Evolutionary conservation across 2,113 vertebrate species (phyloP).

Genomic region (Seriola aureovittata): DNA sequence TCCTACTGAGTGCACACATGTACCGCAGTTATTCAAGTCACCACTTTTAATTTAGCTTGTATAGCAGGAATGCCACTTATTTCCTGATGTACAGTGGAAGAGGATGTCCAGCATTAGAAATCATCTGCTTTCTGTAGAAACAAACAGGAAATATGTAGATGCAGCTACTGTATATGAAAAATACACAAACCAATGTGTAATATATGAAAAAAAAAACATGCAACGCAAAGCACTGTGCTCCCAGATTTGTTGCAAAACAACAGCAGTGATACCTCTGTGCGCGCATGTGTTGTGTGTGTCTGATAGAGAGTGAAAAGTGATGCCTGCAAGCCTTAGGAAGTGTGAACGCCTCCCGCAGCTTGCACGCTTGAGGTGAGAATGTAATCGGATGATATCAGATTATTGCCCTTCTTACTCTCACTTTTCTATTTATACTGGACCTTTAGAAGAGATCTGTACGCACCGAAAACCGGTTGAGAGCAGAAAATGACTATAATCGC

Average conservation of each 20-base stretch:
- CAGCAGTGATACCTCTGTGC: not conserved
- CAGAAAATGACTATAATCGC: not conserved
- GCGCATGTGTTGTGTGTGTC: not conserved
- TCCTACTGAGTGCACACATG: not conserved
- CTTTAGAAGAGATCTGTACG: not conserved
- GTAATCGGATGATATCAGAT: conserved; percentile 54
- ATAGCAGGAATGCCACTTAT: not conserved
- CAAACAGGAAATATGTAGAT: conserved; percentile 6
- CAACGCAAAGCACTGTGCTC: not conserved
- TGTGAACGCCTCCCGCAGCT: conserved; percentile 26
- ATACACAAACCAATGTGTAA: not conserved
- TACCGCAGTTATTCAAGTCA: not conserved
- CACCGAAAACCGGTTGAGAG: not conserved
- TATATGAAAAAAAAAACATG: conserved; percentile 5
- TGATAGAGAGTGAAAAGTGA: conserved; percentile 30
- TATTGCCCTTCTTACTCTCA: conserved; percentile 36
- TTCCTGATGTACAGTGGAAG: not conserved
- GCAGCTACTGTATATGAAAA: conserved; percentile 20
- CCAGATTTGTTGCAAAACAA: not conserved
- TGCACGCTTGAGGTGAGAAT: conserved; percentile 23
- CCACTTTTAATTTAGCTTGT: not conserved
- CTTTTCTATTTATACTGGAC: conserved; percentile 41
- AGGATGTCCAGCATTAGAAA: conserved; percentile 23
- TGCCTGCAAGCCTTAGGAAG: conserved; percentile 8
- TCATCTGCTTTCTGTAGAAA: not conserved